A percentile compares a stretch with the other conserved stretches of the same genome.
phyloP scores from a whole-genome alignment of 1,140 invertebrate genomes.

The Vanessa atalanta region DNA sequence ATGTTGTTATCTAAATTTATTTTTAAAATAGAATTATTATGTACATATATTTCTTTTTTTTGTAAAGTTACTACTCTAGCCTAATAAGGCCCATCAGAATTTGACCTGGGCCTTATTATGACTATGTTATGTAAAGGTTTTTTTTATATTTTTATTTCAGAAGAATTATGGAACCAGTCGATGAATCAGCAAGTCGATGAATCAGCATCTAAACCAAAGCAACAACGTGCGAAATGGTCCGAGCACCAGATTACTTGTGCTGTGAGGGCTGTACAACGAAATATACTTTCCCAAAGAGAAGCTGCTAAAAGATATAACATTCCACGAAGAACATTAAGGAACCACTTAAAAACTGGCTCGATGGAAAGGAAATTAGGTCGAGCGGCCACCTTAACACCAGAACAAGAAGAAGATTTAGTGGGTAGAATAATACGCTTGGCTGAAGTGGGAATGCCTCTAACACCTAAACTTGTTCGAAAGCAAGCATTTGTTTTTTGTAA shows the following conservation, averaged over 20 bases:
- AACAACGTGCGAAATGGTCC: no score
- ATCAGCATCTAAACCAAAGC: no score
- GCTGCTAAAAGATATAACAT: neutral
- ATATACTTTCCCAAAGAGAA: neutral
- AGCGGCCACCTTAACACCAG: neutral
- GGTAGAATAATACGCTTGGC: neutral
- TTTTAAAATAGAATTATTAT: no score
- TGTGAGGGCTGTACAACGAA: neutral
- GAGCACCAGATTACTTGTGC: neutral
- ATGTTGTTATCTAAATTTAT: no score
- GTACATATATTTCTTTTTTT: no score
- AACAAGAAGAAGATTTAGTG: neutral
- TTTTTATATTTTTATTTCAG: no score
- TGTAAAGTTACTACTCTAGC: no score
- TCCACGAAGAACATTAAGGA: neutral
- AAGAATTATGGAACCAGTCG: no score
- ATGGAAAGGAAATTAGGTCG: neutral
- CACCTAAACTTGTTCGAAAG: neutral
- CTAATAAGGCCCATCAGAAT: no score
- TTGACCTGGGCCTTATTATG: no score
- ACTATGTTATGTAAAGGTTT: no score
- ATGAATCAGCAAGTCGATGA: no score
- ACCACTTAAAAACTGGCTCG: neutral
- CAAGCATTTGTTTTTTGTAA: neutral
- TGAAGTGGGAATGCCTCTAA: neutral